Evolutionary conservation across 2,113 vertebrate genomes (phyloP).

Genomic region (Crotalus viridis): DNA sequence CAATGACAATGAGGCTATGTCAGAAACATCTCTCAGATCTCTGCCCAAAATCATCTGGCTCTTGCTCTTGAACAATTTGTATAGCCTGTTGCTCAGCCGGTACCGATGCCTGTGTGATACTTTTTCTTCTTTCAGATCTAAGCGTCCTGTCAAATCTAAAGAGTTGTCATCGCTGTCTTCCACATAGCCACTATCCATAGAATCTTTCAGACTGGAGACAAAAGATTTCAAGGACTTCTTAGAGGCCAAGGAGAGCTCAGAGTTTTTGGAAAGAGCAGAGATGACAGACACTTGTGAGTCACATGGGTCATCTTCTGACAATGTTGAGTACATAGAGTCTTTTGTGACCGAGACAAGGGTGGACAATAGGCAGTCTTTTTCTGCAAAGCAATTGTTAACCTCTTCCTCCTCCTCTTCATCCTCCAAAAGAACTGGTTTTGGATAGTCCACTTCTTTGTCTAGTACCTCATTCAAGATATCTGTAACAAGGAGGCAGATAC

Average conservation of each 20-base stretch:
- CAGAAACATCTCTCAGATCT: constrained; percentile 44
- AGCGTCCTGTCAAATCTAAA: constrained; percentile 42
- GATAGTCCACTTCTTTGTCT: constrained; percentile 75
- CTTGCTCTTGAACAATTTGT: constrained; percentile 83
- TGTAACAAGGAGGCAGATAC: constrained; percentile 47
- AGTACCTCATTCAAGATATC: constrained; percentile 87
- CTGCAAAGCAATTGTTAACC: background rate
- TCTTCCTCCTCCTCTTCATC: constrained; percentile 71
- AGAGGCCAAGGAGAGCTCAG: constrained; percentile 77
- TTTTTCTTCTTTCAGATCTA: constrained; percentile 52
- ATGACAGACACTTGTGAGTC: constrained; percentile 56
- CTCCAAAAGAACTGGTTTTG: constrained; percentile 59
- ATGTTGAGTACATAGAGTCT: constrained; percentile 61
- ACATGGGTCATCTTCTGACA: constrained; percentile 67
- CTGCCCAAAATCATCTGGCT: constrained; percentile 69
- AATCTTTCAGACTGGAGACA: constrained; percentile 82
- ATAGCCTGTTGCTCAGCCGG: constrained; percentile 80
- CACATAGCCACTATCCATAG: constrained; percentile 86
- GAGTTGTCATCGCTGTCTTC: constrained; percentile 85
- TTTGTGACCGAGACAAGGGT: constrained; percentile 71
- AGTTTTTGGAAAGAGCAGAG: constrained; percentile 79
- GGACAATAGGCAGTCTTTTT: constrained; percentile 72
- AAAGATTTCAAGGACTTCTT: constrained; percentile 78
- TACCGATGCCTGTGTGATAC: constrained; percentile 47
- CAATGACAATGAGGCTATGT: background rate